Evolutionary conservation across 2,113 vertebrate genomes (phyloP), one percentile per base, ranked within the genome.

Genomic region (Nymphicus hollandicus): DNA sequence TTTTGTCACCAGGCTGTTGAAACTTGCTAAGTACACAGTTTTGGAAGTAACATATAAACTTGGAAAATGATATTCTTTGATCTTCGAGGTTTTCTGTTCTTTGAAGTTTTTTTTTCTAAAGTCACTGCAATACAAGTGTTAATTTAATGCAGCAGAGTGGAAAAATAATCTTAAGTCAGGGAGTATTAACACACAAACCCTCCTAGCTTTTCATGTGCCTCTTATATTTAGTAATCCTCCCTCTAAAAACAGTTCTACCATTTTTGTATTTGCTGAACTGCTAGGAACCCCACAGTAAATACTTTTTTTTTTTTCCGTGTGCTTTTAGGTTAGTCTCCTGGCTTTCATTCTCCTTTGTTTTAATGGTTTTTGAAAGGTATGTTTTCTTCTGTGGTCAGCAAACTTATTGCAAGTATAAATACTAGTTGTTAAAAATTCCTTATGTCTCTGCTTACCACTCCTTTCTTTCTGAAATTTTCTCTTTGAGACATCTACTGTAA

Each of bases 101-200:
- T 96, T 93, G 91, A 92, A 94, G 74, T n/a, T 81, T 86, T 92
- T 92, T 39, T 88, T 74, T 65, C 43, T 89, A 15, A 74, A 86
- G 50, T 49, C 24, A 4, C 6, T 79, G 44, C 33, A 89, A 72
- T 87, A 85, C 31, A 87, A 92, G 47, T 89, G 61, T 61, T 95
- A 95, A 94, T 92, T 90, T 88, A 84, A 81, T 92, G 52, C 55
- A 81, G 47, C 18, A 68, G 41, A 76, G 47, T 74, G 52, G 69
- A 84, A 93, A 91, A 91, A 79, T 95, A 79, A 72, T 84, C 43
- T 86, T 50, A 81, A 81, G 0, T 63, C n/a, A 13, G 11, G 17
- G 25, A 47, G 33, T 55, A 87, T 74, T 77, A 91, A 28, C 33
- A 64, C 39, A 44, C 17, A 89, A 95, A 78, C 63, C 22, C 52